Conservation (phyloP, 1,140 invertebrate genomes). For the Patella vulgata region DNA sequence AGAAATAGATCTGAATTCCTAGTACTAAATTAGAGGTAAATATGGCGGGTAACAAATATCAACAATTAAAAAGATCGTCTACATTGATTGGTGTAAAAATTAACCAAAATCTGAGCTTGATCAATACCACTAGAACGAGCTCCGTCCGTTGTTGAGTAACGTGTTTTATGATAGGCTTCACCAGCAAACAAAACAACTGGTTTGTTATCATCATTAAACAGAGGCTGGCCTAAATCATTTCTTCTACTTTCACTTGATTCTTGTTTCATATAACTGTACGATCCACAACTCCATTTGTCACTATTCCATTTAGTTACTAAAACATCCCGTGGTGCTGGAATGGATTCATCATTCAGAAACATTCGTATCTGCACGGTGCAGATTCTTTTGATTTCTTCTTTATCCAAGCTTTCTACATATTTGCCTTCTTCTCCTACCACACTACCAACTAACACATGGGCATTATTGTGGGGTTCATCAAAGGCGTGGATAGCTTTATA, state of each 20-base stretch:
- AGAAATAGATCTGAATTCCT: no score
- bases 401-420: constrained; percentile 76
- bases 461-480: constrained; percentile 74
- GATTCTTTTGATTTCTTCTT: constrained; percentile 75
- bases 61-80: no score
- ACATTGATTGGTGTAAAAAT: constrained; percentile 27
- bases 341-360: constrained; percentile 68
- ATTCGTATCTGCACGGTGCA: constrained; percentile 70
- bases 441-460: constrained; percentile 77
- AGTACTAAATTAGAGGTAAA: no score
- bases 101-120: constrained; percentile 29
- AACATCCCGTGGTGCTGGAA: constrained; percentile 70
- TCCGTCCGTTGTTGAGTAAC: constrained; percentile 40
- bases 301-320: constrained; percentile 81
- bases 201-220: background rate
- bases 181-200: constrained; percentile 42
- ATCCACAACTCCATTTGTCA: constrained; percentile 81
- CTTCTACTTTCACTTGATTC: background rate
- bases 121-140: constrained; percentile 31
- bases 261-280: constrained; percentile 72
- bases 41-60: no score
- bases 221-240: no score
- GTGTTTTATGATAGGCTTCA: constrained; percentile 36
- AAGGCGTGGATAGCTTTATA: constrained; percentile 75
- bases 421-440: constrained; percentile 77